phyloP scores from a whole-genome alignment of 2,113 vertebrate species.

The Ibidorhyncha struthersii region DNA sequence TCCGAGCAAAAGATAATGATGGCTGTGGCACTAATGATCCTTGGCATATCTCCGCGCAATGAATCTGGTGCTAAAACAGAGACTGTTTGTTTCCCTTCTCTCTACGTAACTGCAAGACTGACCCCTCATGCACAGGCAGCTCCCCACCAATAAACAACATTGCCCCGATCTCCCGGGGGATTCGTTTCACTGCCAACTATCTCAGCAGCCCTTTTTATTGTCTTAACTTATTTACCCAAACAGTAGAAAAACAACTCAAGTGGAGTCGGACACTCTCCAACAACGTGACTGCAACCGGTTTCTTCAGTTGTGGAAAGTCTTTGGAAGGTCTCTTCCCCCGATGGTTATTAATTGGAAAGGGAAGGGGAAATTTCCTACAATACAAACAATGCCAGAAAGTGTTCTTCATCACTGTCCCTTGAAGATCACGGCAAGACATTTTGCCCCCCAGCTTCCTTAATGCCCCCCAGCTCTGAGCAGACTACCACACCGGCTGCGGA shows the following conservation, averaged over 20 bases:
- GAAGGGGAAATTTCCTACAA: neutral
- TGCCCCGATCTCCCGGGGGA: neutral
- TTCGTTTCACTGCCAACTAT: slow-evolving; percentile 34
- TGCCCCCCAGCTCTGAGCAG: neutral
- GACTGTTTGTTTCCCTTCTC: slow-evolving; percentile 29
- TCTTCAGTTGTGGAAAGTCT: neutral
- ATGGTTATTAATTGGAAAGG: neutral
- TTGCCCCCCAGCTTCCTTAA: neutral
- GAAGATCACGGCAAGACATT: neutral
- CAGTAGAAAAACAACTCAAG: slow-evolving; percentile 44
- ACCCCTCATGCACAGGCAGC: slow-evolving; percentile 3
- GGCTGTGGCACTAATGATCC: slow-evolving; percentile 56
- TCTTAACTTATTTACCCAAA: slow-evolving; percentile 60
- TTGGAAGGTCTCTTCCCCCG: neutral
- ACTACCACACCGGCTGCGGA: neutral
- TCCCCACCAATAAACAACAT: slow-evolving; percentile 13
- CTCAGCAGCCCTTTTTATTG: slow-evolving; percentile 28
- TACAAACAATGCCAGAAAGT: neutral
- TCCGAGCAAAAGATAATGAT: neutral
- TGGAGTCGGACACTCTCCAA: neutral
- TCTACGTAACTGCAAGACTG: neutral
- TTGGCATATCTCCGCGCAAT: neutral
- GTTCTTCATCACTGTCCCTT: neutral
- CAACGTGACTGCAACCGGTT: neutral
- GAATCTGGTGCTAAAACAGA: slow-evolving; percentile 28